Evolutionary conservation across 2,113 vertebrate genomes (phyloP), one percentile per base, ranked within the genome.

Genomic region (Malurus melanocephalus): DNA sequence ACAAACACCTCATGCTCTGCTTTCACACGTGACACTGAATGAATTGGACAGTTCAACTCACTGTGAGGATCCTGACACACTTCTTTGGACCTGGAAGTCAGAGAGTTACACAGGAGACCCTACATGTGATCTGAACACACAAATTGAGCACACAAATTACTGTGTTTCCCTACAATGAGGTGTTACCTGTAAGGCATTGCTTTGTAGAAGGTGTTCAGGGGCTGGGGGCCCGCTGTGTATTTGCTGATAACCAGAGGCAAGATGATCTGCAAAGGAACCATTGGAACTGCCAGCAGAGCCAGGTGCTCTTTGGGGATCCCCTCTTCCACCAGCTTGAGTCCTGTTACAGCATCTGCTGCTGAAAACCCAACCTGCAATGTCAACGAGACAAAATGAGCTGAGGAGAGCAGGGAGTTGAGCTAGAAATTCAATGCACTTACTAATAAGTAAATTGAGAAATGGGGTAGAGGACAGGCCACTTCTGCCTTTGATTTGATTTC

Each of bases 211-310:
- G 99, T 84, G 74, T 99, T 98, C 42, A 99, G 97, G 14, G 99
- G 99, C 80, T 98, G 96, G 51, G 98, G 99, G 11, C 99, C 99
- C 2, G 99, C 99, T 20, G 99, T 99, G 95, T 99, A 99, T 93
- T 98, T 99, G 97, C 99, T 99, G 97, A 99, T 99, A 77, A 99
- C 80, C 74, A 99, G 85, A 26, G 99, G 99, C 61, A 99, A 33
- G 27, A 99, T 96, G 82, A 99, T 99, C 96, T 99, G 99, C 51
- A 99, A 85, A 67, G 99, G 99, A 78, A 99, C 99, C 99, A 99
- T 99, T 27, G 99, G 99, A 84, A 99, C 99, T 1, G 99, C 99
- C 84, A 99, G 90, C 78, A 99, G 97, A 16, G 99, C 99, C 76
- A 99, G 96, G 92, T 99, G 98, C 81, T 98, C 99, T 90, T 99